A percentile compares a stretch with the other conserved stretches of the same genome.
Evolutionary conservation across 1,140 invertebrate species (phyloP).

Genomic region (Pogonomyrmex barbatus): DNA sequence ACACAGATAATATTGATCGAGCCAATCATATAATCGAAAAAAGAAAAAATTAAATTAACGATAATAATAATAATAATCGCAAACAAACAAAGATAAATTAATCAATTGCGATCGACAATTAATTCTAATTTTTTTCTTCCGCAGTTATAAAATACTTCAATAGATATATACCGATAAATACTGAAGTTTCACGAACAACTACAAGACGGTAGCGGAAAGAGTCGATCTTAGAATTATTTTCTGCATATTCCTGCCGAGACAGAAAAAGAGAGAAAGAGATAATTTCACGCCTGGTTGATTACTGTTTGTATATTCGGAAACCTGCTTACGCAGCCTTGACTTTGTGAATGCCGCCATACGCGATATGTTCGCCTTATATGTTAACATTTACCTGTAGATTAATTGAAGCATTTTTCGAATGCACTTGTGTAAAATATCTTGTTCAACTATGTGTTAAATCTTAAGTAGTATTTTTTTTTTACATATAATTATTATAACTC

Average conservation of each 20-base stretch:
- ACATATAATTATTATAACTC: background rate
- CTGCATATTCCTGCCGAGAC: background rate
- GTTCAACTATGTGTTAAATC: background rate
- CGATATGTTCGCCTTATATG: background rate
- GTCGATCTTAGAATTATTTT: conserved; percentile 52
- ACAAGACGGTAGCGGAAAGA: conserved; percentile 38
- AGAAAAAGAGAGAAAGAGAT: conserved; percentile 4
- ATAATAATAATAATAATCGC: too few relatives aligned
- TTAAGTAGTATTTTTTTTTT: background rate
- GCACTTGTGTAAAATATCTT: background rate
- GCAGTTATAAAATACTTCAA: conserved; percentile 9
- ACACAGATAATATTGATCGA: background rate
- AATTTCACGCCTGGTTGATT: conserved; percentile 50
- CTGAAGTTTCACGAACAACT: conserved; percentile 16
- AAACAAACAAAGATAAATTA: background rate
- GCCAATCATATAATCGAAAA: background rate
- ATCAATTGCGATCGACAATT: background rate
- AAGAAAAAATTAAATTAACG: background rate
- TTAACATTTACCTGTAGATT: conserved; percentile 20
- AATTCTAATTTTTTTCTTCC: background rate
- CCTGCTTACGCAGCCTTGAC: conserved; percentile 56
- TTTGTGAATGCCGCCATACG: conserved; percentile 27
- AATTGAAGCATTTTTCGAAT: background rate
- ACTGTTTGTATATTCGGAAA: conserved; percentile 57
- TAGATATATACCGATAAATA: conserved; percentile 13